Evolutionary conservation across 2,113 vertebrate genomes (phyloP).

Genomic region (Heterochromis multidens): DNA sequence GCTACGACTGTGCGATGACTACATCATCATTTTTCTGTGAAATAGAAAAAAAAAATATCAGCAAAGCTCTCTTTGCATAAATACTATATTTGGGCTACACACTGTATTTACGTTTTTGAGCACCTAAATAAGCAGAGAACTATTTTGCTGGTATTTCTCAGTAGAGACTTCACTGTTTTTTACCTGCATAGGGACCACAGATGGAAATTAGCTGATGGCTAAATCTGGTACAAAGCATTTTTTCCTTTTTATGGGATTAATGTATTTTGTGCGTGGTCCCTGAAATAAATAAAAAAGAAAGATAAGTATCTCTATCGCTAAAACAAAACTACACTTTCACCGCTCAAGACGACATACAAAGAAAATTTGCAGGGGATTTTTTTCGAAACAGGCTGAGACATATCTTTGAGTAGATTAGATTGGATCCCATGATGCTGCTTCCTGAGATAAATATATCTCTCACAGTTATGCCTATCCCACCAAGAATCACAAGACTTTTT

Average conservation of each 20-base stretch:
- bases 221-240: too few species aligned
- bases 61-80: not conserved
- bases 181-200: too few species aligned
- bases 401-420: not conserved
- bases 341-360: too few species aligned
- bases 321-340: too few species aligned
- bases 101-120: accelerated
- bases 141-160: not conserved
- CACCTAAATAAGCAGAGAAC: not conserved
- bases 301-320: too few species aligned
- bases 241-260: too few species aligned
- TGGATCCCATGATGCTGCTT: not conserved
- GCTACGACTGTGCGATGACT: not conserved
- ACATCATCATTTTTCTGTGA: not conserved
- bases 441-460: not conserved
- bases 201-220: not conserved
- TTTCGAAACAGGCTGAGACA: not conserved
- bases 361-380: not conserved
- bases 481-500: not conserved
- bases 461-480: not conserved
- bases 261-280: too few species aligned
- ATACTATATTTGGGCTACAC: not conserved
- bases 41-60: not conserved
- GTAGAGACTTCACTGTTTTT: not conserved
- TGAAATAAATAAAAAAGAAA: too few species aligned